phyloP scores from a whole-genome alignment of 1,140 invertebrate species.

The Heliconius congener region DNA sequence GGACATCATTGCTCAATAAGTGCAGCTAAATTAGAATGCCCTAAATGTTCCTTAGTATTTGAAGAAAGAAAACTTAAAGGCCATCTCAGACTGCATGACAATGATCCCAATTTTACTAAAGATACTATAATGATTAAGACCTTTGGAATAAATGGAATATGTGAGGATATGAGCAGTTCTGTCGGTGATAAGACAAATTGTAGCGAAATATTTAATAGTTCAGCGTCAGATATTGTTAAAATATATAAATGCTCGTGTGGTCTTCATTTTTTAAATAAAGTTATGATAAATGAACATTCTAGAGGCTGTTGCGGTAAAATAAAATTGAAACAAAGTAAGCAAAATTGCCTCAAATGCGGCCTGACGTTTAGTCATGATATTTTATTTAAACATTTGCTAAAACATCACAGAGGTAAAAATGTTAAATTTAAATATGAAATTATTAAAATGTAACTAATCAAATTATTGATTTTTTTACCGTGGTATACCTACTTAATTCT shows the following conservation, averaged over 20 bases:
- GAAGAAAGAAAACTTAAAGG: constrained; percentile 42
- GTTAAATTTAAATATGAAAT: constrained; percentile 51
- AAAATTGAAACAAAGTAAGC: constrained; percentile 42
- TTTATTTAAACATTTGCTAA: constrained; percentile 60
- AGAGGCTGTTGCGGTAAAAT: constrained; percentile 34
- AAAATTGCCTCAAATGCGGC: constrained; percentile 60
- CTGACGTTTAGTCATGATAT: constrained; percentile 53
- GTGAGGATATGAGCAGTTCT: not conserved
- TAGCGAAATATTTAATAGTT: not conserved
- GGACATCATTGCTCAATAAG: constrained; percentile 49
- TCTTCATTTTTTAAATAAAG: constrained; percentile 53
- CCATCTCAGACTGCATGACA: constrained; percentile 50
- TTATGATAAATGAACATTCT: constrained; percentile 43
- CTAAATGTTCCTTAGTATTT: constrained; percentile 52
- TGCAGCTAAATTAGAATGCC: constrained; percentile 46
- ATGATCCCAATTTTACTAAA: constrained; percentile 49
- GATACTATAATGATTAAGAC: constrained; percentile 43
- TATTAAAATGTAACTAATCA: constrained; percentile 20
- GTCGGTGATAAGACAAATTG: not conserved
- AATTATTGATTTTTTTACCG: not conserved
- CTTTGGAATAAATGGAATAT: constrained; percentile 17
- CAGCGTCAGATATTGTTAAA: constrained; percentile 16
- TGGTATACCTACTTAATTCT: no score
- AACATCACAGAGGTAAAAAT: constrained; percentile 57
- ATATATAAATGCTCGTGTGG: constrained; percentile 62